Evolutionary conservation across 2,113 vertebrate genomes (phyloP).

Genomic region (Pristiophorus japonicus): DNA sequence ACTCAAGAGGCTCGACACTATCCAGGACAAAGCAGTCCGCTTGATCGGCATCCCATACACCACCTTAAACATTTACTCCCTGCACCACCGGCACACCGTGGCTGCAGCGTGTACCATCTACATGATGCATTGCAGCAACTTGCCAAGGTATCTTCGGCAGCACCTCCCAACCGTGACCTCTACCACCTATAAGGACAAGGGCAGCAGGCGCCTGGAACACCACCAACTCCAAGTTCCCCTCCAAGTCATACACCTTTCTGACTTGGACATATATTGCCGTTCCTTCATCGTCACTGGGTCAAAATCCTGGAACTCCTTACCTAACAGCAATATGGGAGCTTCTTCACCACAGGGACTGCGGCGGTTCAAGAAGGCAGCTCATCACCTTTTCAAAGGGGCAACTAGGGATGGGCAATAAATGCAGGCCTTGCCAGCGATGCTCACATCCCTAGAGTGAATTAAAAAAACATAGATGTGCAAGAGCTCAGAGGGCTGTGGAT

Average conservation of each 20-base stretch:
- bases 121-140: too few species aligned
- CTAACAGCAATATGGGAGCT: neutral
- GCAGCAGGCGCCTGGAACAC: neutral
- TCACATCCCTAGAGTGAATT: neutral
- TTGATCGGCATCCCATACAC: too few species aligned
- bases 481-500: too few species aligned
- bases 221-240: neutral
- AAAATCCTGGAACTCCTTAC: neutral
- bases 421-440: neutral
- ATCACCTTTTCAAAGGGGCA: neutral
- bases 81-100: too few species aligned
- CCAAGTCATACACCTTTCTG: neutral
- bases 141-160: too few species aligned
- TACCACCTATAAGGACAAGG: neutral
- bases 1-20: too few species aligned
- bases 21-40: too few species aligned
- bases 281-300: neutral
- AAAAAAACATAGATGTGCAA: neutral
- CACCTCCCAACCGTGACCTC: neutral
- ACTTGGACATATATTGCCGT: neutral
- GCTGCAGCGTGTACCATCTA: too few species aligned
- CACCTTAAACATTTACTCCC: too few species aligned
- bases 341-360: neutral
- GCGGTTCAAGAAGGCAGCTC: neutral
- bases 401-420: neutral